Conservation (phyloP, 2,113 vertebrate genomes). For the Ophiodon elongatus region DNA sequence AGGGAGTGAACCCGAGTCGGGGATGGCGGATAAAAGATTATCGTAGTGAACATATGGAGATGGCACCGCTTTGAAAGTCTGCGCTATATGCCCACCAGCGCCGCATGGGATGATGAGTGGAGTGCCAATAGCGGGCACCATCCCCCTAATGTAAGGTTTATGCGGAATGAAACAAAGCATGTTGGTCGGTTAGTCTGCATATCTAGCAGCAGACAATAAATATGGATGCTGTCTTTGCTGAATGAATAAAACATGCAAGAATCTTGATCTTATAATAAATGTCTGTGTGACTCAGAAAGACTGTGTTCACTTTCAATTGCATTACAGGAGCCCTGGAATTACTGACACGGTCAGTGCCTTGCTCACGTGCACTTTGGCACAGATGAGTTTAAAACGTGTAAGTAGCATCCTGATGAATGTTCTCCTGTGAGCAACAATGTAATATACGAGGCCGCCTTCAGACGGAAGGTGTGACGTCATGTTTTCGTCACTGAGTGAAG, state of each 20-base stretch:
- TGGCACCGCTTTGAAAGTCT: slow-evolving; percentile 90
- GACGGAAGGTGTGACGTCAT: not conserved
- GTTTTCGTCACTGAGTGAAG: not conserved
- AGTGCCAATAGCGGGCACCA: slow-evolving; percentile 54
- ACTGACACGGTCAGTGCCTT: slow-evolving; percentile 1
- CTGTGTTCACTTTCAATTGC: not conserved
- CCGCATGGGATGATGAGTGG: slow-evolving; percentile 63
- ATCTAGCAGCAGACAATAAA: slow-evolving; percentile 30
- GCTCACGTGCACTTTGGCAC: not conserved
- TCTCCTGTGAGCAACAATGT: not conserved
- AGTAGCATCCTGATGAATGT: not conserved
- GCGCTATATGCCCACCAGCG: slow-evolving; percentile 82
- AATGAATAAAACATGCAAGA: slow-evolving; percentile 37
- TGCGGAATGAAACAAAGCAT: slow-evolving; percentile 41
- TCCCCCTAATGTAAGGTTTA: slow-evolving; percentile 23
- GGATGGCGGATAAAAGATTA: slow-evolving; percentile 94
- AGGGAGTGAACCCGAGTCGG: slow-evolving; percentile 87
- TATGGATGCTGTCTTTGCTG: not conserved
- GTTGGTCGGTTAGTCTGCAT: slow-evolving; percentile 8
- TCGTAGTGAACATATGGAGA: slow-evolving; percentile 93
- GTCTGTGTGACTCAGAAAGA: not conserved
- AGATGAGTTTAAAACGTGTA: not conserved
- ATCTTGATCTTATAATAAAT: not conserved
- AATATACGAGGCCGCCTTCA: not conserved
- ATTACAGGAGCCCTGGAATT: not conserved